Percentiles rank a stretch among this genome's conserved stretches.
These are phyloP conservation scores for Nemurella pictetii DNA, from an alignment of 2,888 invertebrate genomes.

Conservation along the genomic window DNA sequence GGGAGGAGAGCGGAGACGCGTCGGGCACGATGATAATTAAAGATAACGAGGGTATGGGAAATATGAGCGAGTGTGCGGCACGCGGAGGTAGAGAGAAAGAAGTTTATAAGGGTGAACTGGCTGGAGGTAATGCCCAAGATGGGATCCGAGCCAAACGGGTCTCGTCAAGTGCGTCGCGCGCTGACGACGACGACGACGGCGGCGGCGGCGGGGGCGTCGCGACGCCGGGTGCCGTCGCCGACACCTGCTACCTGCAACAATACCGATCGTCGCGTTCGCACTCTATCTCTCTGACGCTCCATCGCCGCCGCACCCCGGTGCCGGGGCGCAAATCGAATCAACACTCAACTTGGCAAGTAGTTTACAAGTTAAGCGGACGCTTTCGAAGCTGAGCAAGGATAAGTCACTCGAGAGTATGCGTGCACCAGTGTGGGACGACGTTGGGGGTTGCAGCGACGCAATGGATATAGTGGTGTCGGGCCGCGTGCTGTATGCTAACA, in stretches of 20 bases:
- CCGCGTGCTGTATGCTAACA: background rate
- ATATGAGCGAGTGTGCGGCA: conserved; percentile 9
- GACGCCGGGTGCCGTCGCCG: background rate
- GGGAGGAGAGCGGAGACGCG: conserved; percentile 13
- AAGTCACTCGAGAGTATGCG: conserved; percentile 15
- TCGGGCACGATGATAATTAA: conserved; percentile 18
- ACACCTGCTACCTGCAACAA: conserved; percentile 17
- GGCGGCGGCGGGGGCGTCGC: conserved; percentile 7
- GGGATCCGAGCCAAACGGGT: conserved; percentile 5
- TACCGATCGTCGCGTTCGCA: background rate
- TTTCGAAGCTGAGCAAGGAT: background rate
- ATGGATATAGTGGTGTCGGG: too few relatives aligned
- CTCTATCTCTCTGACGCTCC: background rate
- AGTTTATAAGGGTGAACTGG: background rate
- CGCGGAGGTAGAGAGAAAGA: conserved; percentile 7
- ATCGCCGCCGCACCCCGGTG: background rate
- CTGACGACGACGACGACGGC: too few relatives aligned
- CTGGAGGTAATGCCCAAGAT: background rate
- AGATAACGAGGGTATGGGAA: conserved; percentile 22
- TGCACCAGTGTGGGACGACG: background rate
- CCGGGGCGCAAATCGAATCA: conserved; percentile 12
- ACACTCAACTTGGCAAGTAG: conserved; percentile 11
- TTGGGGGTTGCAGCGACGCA: too few relatives aligned
- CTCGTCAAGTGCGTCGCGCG: conserved; percentile 5
- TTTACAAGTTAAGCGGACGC: conserved; percentile 10